A percentile compares a stretch with the other conserved stretches of the same genome.
Evolutionary conservation across 2,113 vertebrate genomes (phyloP).

Genomic region (Helogale parvula): DNA sequence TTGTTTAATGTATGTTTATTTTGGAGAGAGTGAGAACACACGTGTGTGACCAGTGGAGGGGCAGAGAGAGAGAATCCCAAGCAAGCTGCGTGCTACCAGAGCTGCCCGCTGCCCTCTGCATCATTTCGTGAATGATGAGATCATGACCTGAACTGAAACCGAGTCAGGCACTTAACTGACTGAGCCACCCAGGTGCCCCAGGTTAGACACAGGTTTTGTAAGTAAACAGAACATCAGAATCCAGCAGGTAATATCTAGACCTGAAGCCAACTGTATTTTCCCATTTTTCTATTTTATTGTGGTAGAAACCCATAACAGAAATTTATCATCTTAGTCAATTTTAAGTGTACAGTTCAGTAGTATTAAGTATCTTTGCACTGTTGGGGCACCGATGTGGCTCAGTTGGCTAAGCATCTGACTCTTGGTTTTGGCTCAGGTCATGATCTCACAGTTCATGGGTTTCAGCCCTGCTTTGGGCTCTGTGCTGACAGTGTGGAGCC

Average conservation of each 20-base stretch:
- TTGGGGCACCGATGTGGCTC: neutral
- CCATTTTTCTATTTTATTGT: neutral
- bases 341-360: neutral
- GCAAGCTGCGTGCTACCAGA: neutral
- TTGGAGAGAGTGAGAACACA: neutral
- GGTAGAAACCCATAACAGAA: neutral
- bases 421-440: too few species aligned
- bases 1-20: neutral
- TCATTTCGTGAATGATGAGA: neutral
- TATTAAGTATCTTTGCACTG: neutral
- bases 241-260: neutral
- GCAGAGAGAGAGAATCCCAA: neutral
- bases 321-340: neutral
- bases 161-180: neutral
- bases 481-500: too few species aligned
- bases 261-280: neutral
- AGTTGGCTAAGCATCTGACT: too few species aligned
- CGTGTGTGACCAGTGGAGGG: neutral
- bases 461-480: too few species aligned
- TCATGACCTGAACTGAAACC: neutral
- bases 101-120: too few species aligned
- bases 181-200: too few species aligned
- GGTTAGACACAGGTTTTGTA: neutral
- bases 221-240: neutral
- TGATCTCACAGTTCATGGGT: too few species aligned